Base-by-base conservation (phyloP, 92 coral and sea anemone genomes). In the Pocillopora meandrina region DNA sequence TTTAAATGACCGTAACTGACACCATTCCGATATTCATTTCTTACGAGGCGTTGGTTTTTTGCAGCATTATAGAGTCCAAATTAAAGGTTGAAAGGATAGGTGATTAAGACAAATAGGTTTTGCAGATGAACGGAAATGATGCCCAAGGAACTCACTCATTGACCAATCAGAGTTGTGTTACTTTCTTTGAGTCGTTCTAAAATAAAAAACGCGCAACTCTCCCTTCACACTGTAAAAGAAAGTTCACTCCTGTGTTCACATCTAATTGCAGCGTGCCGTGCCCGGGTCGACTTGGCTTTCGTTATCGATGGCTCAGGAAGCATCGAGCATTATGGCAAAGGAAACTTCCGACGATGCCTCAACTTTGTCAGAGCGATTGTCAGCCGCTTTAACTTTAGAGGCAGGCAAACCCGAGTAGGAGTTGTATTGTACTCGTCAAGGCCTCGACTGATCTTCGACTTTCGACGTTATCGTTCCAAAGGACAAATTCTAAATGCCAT, bases 231-330 rank as follows among this genome's bases (percentile, higher is more conserved):
- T 42, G 49, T 42, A 42, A 42, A 2, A 42, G 7, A 42, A 6
- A 6, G 49, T 42, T 42, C 26, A 23, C 26, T 23, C 26, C 26
- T 23, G 26, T 23, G 26, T 23, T 23, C 26, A 23, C 66, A 18
- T 63, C 5, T 63, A 63, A 18, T 3, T 10, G 0, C 65, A 80
- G 84, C 65, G 2, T 93, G 97, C 85, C 81, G 79, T 35, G 89
- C 90, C 56, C 91, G 69, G 1, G 85, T 93, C 21, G 97, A 93
- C 67, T 69, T 93, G 71, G 97, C 85, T 21, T 93, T 93, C 87
- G 72, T 93, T 20, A 85, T 93, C 65, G 97, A 93, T 35, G 97
- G 94, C 2, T 93, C 97, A 35, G 88, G 93, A 65, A 85, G 95
- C 64, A 85, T 90, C 65, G 97, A 92, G 59, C 34, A 12, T 11